Evolutionary conservation across 2,888 invertebrate genomes (phyloP).

Genomic region (Acronicta aceris): DNA sequence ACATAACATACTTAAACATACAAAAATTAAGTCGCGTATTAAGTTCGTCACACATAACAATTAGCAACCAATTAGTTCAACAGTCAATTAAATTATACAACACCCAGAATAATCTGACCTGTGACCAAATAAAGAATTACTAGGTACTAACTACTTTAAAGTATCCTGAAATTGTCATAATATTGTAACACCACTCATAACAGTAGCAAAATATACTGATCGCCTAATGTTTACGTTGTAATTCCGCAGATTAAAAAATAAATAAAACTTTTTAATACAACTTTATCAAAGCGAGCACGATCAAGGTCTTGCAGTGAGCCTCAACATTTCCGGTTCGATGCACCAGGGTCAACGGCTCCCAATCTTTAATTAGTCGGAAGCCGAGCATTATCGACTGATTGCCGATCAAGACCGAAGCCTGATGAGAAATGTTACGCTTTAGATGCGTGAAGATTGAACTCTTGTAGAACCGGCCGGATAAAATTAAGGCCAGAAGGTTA

Average conservation of each 20-base stretch:
- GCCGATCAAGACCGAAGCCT: slow-evolving; percentile 32
- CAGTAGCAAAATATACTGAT: background rate
- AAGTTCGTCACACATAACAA: slow-evolving; percentile 19
- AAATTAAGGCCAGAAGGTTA: slow-evolving; percentile 7
- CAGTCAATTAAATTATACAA: slow-evolving; percentile 26
- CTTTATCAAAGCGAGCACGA: slow-evolving; percentile 18
- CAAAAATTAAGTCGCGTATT: slow-evolving; percentile 1
- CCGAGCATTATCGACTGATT: slow-evolving; percentile 42
- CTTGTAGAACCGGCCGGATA: background rate
- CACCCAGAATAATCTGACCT: background rate
- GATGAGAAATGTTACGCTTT: slow-evolving; percentile 47
- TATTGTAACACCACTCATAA: no score
- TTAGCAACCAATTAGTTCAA: slow-evolving; percentile 23
- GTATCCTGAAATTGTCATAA: background rate
- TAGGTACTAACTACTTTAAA: no score
- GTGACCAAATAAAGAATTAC: background rate
- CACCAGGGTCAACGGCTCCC: slow-evolving; percentile 45
- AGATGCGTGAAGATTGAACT: slow-evolving; percentile 50
- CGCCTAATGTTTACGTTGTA: background rate
- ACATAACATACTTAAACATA: background rate
- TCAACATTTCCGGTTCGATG: slow-evolving; percentile 50
- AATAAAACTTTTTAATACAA: background rate
- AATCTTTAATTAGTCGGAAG: slow-evolving; percentile 55
- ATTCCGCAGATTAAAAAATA: slow-evolving; percentile 10
- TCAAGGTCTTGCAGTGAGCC: slow-evolving; percentile 21